Evolutionary conservation across 2,113 vertebrate genomes (phyloP).

Genomic region (Osmerus mordax): DNA sequence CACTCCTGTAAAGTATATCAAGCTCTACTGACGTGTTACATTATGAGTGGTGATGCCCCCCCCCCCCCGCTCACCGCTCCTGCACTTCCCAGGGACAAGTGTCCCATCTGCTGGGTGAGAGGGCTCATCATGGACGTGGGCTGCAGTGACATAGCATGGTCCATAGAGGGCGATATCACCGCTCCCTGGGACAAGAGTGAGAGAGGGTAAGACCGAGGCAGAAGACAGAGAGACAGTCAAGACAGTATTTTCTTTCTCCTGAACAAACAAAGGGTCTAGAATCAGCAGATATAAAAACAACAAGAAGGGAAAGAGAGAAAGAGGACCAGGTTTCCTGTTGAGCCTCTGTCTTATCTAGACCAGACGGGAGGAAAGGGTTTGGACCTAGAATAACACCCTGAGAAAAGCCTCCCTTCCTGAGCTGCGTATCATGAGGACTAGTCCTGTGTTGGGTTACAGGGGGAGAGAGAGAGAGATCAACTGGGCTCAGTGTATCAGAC

Average conservation of each 20-base stretch:
- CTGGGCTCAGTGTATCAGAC: slow-evolving; percentile 11
- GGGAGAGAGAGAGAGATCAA: not conserved
- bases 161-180: slow-evolving; percentile 96
- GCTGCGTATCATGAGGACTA: not conserved
- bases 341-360: slow-evolving; percentile 2
- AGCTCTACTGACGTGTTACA: not conserved
- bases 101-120: slow-evolving; percentile 96
- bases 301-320: not conserved
- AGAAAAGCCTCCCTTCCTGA: slow-evolving; percentile 3
- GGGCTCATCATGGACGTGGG: slow-evolving; percentile 91
- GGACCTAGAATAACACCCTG: slow-evolving; percentile 1
- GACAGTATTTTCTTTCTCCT: not conserved
- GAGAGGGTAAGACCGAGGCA: slow-evolving; percentile 16
- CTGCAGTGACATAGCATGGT: slow-evolving; percentile 96
- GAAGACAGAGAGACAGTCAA: not conserved
- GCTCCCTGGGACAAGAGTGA: slow-evolving; percentile 77
- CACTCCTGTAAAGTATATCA: too few relatives aligned
- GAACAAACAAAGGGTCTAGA: not conserved
- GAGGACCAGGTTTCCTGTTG: not conserved
- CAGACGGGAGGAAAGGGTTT: not conserved
- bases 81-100: slow-evolving; percentile 89
- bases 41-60: not conserved
- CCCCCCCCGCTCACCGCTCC: slow-evolving; percentile 78
- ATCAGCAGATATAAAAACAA: not conserved
- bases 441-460: not conserved